Evolutionary conservation across 2,888 invertebrate species (phyloP).

Genomic region (Lithophane socia): DNA sequence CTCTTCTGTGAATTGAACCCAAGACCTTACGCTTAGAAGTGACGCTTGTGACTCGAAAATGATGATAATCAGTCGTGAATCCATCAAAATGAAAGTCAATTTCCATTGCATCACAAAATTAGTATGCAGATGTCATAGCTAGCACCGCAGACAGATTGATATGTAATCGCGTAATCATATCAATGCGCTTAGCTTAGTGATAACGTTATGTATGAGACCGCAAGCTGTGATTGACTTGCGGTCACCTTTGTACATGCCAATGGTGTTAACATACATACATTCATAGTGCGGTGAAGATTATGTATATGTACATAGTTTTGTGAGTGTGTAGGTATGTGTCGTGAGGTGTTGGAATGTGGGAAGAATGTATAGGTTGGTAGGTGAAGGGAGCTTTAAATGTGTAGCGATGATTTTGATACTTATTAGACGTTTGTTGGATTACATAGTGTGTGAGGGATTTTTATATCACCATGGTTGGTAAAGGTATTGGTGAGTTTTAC

Average conservation of each 20-base stretch:
- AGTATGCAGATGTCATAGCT: slow-evolving; percentile 15
- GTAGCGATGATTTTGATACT: neutral
- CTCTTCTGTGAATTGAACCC: too few relatives aligned
- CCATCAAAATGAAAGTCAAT: neutral
- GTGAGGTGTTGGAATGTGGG: slow-evolving; percentile 19
- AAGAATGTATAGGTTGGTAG: neutral
- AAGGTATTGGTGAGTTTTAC: neutral
- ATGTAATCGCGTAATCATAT: slow-evolving; percentile 56
- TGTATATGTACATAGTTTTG: neutral
- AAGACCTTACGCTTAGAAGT: neutral
- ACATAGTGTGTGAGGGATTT: neutral
- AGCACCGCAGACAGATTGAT: slow-evolving; percentile 23
- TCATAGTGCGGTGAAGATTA: slow-evolving; percentile 29
- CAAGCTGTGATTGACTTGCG: slow-evolving; percentile 71
- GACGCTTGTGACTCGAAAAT: neutral
- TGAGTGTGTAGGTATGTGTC: neutral
- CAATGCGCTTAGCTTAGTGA: slow-evolving; percentile 40
- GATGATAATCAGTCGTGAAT: neutral
- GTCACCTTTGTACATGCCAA: slow-evolving; percentile 61
- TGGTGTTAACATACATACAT: slow-evolving; percentile 22
- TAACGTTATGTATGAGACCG: slow-evolving; percentile 61
- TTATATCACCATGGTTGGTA: neutral
- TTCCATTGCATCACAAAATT: neutral
- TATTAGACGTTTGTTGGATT: too few relatives aligned
- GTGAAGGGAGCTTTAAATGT: slow-evolving; percentile 11